Base-by-base conservation (phyloP, 2,888 invertebrate species). In the Hypolimnas misippus region DNA sequence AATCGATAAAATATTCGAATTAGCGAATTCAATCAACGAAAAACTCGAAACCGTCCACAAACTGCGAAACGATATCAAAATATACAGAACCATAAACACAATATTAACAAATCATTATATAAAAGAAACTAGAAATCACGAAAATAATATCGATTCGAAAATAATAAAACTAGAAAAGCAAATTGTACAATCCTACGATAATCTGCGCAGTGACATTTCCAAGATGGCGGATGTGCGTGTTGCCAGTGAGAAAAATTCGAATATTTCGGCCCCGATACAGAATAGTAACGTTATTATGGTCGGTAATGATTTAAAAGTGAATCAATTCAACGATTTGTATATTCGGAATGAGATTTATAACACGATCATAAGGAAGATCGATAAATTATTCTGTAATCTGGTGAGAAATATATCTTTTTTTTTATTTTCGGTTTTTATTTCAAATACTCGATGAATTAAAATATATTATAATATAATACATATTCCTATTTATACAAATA, bases 31-130 rank as follows among this genome's bases (percentile, higher is more conserved):
- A 0, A 78, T 89, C 4, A 85, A 92, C 79, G 87, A 91, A n/a
- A 92, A 91, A 81, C 81, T 92, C 25, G 89, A 91, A 35, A 73
- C 87, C 0, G 86, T 92, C 0, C 79, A 87, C 61, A 91, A 90
- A 76, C 71, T 92, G 53, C 75, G 92, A 62, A 91, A 85, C 75
- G 92, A 92, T 54, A 90, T 92, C 0, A 92, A 89, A 82, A 89
- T 91, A 70, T 92, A 86, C 50, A 84, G 79, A 82, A 90, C 92
- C 0, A 86, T 92, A 1, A 92, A 92, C 61, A 90, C 92, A 0
- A 86, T 92, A 12, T 57, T 92, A n/a, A 89, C 90, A 0, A 90
- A 91, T 46, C 89, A 91, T 69, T 91, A 91, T 14, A 82, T 91
- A 44, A 91, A 89, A 75, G 80, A 86, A 51, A 92, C 89, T 0